Conservation (phyloP, 2,113 vertebrate species). For the Motacilla tschutschensis region DNA sequence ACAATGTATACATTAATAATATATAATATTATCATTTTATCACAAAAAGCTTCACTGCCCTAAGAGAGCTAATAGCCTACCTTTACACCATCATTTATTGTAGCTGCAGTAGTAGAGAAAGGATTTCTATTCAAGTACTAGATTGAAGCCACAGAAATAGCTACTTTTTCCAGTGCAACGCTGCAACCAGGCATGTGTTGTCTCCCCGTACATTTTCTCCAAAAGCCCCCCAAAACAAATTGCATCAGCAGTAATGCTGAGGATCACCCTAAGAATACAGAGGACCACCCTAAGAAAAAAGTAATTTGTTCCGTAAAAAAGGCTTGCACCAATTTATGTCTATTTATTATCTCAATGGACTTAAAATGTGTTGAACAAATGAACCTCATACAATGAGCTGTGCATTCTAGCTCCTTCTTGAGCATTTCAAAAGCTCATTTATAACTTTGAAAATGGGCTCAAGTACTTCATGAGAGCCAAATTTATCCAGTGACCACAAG, state of each 20-base stretch:
- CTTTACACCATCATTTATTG: background rate
- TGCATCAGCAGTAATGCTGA: background rate
- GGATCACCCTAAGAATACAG: background rate
- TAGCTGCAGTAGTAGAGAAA: background rate
- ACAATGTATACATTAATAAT: background rate
- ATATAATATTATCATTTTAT: background rate
- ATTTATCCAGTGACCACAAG: background rate
- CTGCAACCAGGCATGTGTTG: background rate
- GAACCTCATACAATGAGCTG: background rate
- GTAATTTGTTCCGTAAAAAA: background rate
- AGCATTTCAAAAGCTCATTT: background rate
- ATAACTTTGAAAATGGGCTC: background rate
- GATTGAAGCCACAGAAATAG: background rate
- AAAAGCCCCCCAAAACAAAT: background rate
- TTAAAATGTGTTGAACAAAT: background rate
- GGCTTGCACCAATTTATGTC: background rate
- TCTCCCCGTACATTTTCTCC: background rate
- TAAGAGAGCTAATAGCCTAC: background rate
- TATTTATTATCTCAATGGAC: background rate
- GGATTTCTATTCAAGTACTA: background rate
- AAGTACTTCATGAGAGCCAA: background rate
- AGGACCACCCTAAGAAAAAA: background rate
- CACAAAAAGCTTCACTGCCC: background rate
- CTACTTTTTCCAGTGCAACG: background rate
- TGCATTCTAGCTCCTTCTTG: background rate